phyloP scores from a whole-genome alignment of 2,113 vertebrate genomes.

The Lynx canadensis region DNA sequence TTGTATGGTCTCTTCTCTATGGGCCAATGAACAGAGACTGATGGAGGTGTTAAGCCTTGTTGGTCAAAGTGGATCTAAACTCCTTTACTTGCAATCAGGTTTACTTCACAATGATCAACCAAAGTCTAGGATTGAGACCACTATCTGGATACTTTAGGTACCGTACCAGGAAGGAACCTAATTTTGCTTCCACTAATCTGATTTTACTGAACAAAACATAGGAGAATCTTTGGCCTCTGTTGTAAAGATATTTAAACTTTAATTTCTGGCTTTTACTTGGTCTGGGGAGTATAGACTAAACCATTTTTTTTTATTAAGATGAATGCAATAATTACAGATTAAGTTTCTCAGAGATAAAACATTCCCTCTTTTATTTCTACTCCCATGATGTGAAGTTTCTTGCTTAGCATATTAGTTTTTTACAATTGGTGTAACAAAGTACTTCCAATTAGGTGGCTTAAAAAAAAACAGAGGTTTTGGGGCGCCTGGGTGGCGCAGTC shows the following conservation, averaged over 20 bases:
- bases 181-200: neutral
- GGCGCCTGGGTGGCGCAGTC: no score
- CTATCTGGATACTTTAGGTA: conserved; percentile 12
- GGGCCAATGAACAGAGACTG: neutral
- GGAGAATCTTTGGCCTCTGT: neutral
- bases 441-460: neutral
- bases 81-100: neutral
- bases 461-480: no score
- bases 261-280: conserved; percentile 17
- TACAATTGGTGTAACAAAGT: neutral
- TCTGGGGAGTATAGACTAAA: neutral
- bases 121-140: neutral
- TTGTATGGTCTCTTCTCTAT: neutral
- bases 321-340: conserved; percentile 25
- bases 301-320: neutral
- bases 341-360: neutral
- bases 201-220: conserved; percentile 16
- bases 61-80: neutral
- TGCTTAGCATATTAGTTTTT: neutral
- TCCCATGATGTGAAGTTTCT: neutral
- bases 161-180: neutral
- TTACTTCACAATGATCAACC: neutral
- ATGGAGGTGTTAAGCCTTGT: neutral
- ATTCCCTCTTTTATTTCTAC: neutral
- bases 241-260: neutral